A percentile compares a stretch with the other conserved stretches of the same genome.
Evolutionary conservation across 2,797 vertebrate genomes (phyloP).

Genomic region (Hemibagrus guttatus): DNA sequence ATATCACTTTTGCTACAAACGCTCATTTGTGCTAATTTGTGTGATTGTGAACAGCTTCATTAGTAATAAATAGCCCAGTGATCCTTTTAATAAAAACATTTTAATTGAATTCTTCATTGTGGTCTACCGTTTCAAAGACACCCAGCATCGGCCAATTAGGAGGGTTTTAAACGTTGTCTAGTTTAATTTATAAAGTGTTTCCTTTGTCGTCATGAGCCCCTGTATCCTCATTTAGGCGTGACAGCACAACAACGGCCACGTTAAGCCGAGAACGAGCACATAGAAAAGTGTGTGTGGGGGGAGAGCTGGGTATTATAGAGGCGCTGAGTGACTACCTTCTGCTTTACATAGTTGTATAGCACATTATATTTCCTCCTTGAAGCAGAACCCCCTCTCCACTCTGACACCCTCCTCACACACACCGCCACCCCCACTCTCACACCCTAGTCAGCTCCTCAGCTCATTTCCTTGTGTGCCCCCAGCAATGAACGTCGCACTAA

Average conservation of each 20-base stretch:
- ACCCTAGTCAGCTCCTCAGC: constrained; percentile 56
- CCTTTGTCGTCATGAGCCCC: constrained; percentile 48
- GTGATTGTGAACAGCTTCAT: constrained; percentile 48
- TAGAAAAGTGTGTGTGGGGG: constrained; percentile 36
- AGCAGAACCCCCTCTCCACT: constrained; percentile 76
- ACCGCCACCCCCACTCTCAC: constrained; percentile 30
- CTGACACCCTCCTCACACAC: constrained; percentile 58
- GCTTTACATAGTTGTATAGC: constrained; percentile 72
- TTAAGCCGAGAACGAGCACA: constrained; percentile 67
- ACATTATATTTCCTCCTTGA: constrained; percentile 77
- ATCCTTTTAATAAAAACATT: constrained; percentile 54
- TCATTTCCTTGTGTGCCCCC: constrained; percentile 74
- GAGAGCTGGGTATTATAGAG: constrained; percentile 17
- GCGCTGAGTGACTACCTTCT: constrained; percentile 65
- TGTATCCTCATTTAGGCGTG: constrained; percentile 71
- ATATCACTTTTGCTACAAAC: constrained; percentile 37
- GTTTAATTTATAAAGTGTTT: constrained; percentile 46
- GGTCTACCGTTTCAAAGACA: constrained; percentile 35
- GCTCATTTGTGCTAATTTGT: constrained; percentile 51
- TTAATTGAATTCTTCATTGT: constrained; percentile 50
- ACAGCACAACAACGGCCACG: constrained; percentile 69
- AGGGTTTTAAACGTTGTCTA: constrained; percentile 49
- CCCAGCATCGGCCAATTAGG: constrained; percentile 50
- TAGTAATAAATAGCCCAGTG: constrained; percentile 50
- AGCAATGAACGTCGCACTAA: constrained; percentile 76